Percentiles rank a stretch among this genome's conserved stretches.
Conservation (phyloP, 1,140 invertebrate genomes). For the Cherax quadricarinatus region DNA sequence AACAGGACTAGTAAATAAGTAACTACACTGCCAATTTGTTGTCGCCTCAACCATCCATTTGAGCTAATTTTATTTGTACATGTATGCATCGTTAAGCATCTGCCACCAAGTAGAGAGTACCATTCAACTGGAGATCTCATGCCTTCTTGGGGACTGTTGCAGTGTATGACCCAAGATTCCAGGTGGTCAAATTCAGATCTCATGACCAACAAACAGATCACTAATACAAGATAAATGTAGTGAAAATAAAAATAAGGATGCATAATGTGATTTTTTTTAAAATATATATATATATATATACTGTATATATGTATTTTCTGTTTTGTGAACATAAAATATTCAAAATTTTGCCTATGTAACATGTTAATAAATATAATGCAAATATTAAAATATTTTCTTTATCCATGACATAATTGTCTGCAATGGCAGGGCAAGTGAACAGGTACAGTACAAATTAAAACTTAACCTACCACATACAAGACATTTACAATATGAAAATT, state of each 20-base stretch:
- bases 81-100: neutral
- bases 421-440: conserved; percentile 24
- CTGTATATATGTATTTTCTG: neutral
- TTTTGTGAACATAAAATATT: neutral
- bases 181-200: neutral
- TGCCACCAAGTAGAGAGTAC: neutral
- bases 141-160: neutral
- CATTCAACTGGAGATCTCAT: neutral
- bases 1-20: conserved; percentile 19
- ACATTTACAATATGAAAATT: conserved; percentile 44
- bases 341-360: neutral
- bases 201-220: neutral
- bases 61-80: neutral
- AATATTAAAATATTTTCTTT: conserved; percentile 30
- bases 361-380: neutral
- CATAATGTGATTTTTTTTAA: too few relatives aligned
- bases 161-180: neutral
- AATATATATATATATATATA: too few relatives aligned
- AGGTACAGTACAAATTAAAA: conserved; percentile 11
- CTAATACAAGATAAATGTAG: too few relatives aligned
- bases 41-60: neutral
- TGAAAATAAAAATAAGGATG: too few relatives aligned
- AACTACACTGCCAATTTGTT: neutral
- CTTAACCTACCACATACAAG: conserved; percentile 6
- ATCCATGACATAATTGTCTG: conserved; percentile 21